These are phyloP conservation scores for Cyclopterus lumpus DNA, from an alignment of 2,797 vertebrate genomes.

Conservation along the genomic window DNA sequence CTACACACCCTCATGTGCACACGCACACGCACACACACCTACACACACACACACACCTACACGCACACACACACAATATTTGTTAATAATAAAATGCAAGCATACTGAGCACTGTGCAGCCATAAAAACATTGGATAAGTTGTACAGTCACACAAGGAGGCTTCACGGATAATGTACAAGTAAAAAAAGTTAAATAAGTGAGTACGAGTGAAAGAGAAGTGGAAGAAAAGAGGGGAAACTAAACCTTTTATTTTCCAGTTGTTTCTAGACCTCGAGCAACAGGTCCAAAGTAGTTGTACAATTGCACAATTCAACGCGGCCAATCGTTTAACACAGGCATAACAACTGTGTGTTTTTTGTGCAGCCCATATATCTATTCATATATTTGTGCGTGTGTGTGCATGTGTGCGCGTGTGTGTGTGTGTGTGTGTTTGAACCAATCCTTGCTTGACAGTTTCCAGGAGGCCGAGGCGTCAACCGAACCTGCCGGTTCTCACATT, in stretches of 20 bases:
- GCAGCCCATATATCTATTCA: background rate
- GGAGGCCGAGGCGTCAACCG: constrained; percentile 60
- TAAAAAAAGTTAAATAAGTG: constrained; percentile 12
- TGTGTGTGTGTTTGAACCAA: background rate
- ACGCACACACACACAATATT: constrained; percentile 29
- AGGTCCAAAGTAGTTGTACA: constrained; percentile 12
- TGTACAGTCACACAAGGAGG: constrained; percentile 45
- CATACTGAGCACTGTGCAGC: constrained; percentile 33
- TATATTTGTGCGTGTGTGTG: background rate
- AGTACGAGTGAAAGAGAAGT: background rate
- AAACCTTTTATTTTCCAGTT: constrained; percentile 1
- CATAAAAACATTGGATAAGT: constrained; percentile 44
- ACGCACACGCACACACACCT: constrained; percentile 9
- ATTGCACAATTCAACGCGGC: background rate
- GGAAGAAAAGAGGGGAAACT: background rate
- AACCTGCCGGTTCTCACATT: constrained; percentile 68
- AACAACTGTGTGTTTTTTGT: background rate
- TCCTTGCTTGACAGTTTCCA: constrained; percentile 52
- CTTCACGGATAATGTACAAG: constrained; percentile 17
- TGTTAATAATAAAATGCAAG: constrained; percentile 48
- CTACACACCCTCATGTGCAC: constrained; percentile 38
- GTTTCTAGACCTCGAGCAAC: background rate
- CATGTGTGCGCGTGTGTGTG: background rate
- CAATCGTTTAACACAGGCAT: background rate
- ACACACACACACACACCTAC: constrained; percentile 9